Evolutionary conservation across 2,888 invertebrate genomes (phyloP), one percentile per base, ranked within the genome.

Genomic region (Dorcus parallelipipedus): DNA sequence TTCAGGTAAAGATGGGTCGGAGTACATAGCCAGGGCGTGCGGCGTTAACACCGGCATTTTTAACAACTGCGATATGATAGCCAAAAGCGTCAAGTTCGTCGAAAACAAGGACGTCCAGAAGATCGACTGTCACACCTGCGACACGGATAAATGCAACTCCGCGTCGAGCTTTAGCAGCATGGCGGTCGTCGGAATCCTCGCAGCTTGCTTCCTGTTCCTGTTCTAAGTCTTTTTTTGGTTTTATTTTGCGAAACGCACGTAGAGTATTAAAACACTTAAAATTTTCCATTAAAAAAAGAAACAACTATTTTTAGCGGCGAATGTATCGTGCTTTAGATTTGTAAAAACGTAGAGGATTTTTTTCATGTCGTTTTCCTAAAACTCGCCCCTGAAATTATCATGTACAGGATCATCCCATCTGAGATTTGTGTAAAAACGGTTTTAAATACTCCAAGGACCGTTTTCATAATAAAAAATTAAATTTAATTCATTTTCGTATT

Each of bases 71-170:
- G 60, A 65, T 9, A 68, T 69, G 10, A 60, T 74, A 33, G 74
- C 72, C 3, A 66, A 67, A 50, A 52, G 69, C 20, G 38, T 73
- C 10, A 70, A 72, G 9, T 66, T 70, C 52, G 56, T 59, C 39
- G 58, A 64, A 42, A 65, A 67, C 50, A 56, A 65, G 1, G 55
- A 68, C 0, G 47, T 67, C 40, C 49, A 66, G 7, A 41, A 50
- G n/a, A 41, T 66, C 14, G 53, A 64, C 10, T 76, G 76, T 62
- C 67, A 61, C 53, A 71, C 72, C 38, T 76, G 76, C 65, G 69
- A 72, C 43, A 66, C 67, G 4, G 76, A 76, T 54, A 73, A 74
- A 54, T 76, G 76, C 58, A 76, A 76, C 54, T 73, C 75, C 3
- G 73, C 75, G 20, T 41, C 59, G 52, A 54, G 70, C 58, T 52